A percentile compares a stretch with the other conserved stretches of the same genome.
phyloP scores from a whole-genome alignment of 2,113 vertebrate species.

The Oncorhynchus keta region DNA sequence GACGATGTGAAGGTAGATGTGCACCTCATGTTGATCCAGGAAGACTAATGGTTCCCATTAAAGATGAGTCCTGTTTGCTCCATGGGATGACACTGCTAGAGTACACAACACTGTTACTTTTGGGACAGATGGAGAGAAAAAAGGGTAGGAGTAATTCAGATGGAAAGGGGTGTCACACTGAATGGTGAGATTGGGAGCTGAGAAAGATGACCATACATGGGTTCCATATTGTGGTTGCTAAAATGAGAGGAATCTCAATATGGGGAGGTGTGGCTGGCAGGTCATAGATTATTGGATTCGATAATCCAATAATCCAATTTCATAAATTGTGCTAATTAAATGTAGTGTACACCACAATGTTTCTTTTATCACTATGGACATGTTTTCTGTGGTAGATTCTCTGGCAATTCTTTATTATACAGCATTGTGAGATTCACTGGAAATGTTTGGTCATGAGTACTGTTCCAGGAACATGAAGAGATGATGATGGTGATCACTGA shows the following conservation, averaged over 20 bases:
- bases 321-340: too few species aligned
- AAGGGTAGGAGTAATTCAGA: neutral
- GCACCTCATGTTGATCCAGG: slow-evolving; percentile 38
- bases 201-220: too few species aligned
- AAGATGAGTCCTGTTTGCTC: slow-evolving; percentile 34
- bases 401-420: too few species aligned
- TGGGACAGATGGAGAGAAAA: slow-evolving; percentile 31
- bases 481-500: neutral
- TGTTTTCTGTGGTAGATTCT: too few species aligned
- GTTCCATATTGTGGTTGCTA: neutral
- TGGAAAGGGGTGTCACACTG: neutral
- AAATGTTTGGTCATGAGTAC: neutral
- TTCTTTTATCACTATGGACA: too few species aligned
- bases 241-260: slow-evolving; percentile 1
- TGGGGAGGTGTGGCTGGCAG: neutral
- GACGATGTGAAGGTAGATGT: slow-evolving; percentile 21
- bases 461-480: neutral
- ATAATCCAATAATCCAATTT: too few species aligned
- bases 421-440: too few species aligned
- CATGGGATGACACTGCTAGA: slow-evolving; percentile 30
- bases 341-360: too few species aligned
- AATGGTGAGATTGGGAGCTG: neutral
- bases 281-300: too few species aligned
- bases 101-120: slow-evolving; percentile 13
- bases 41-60: slow-evolving; percentile 54